Conservation (phyloP, 2,888 invertebrate genomes). For the Liopterus haemorrhoidalis region DNA sequence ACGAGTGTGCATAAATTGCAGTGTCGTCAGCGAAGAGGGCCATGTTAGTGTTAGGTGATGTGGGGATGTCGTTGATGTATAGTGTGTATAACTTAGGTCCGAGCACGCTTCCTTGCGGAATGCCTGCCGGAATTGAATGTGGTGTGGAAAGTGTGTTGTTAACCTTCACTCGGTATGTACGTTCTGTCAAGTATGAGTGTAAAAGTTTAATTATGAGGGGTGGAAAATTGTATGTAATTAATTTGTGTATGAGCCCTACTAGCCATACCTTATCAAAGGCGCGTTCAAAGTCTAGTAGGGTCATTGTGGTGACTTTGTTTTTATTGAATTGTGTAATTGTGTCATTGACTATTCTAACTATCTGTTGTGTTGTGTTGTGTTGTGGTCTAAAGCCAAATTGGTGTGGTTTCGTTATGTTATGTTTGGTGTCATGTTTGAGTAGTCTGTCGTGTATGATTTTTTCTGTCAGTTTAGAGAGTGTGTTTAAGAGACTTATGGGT, state of each 20-base stretch:
- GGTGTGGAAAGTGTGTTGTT: background rate
- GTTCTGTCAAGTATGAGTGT: background rate
- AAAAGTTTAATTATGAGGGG: background rate
- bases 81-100: no score
- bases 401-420: constrained; percentile 21
- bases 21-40: background rate
- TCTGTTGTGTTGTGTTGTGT: constrained; percentile 32
- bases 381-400: constrained; percentile 34
- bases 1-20: background rate
- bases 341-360: constrained; percentile 31
- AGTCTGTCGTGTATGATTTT: constrained; percentile 25
- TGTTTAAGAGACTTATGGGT: constrained; percentile 23
- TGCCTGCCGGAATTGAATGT: no score
- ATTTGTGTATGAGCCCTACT: background rate
- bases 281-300: constrained; percentile 35
- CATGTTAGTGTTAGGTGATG: no score
- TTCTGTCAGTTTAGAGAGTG: constrained; percentile 29
- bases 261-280: constrained; percentile 37
- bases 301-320: constrained; percentile 28
- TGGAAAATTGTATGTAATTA: background rate
- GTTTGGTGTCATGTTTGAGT: constrained; percentile 22
- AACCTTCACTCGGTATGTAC: background rate
- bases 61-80: no score
- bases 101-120: no score
- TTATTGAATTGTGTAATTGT: constrained; percentile 30